Evolutionary conservation across 2,888 invertebrate genomes (phyloP), one percentile per base, ranked within the genome.

Genomic region (Drosophila stalkeri): DNA sequence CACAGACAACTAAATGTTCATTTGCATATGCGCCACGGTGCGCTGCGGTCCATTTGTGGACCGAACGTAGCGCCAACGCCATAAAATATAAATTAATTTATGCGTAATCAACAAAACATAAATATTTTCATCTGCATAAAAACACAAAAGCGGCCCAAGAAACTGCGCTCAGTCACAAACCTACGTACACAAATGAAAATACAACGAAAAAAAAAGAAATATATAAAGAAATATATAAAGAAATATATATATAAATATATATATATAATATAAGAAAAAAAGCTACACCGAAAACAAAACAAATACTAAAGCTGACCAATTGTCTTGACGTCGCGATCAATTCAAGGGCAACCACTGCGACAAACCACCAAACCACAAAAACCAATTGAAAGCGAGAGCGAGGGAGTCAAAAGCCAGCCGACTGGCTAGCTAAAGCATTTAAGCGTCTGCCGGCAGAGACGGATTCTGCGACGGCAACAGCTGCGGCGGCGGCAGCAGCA

Each of bases 51-150:
- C 85, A 86, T 86, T 90, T 88, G 89, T 90, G 90, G 83, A 81
- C 73, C 80, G 71, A 87, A 89, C 74, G 71, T 75, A 90, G 83
- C 86, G 82, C 86, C 90, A 88, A 90, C 90, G 90, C 90, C 81
- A 87, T 87, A 90, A 87, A 87, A 87, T 87, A 87, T 87, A 87
- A 90, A 87, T 87, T 87, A 87, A 87, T 90, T 87, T 87, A 87
- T 87, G 86, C 86, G 86, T 86, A 90, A 87, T 87, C 90, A 87
- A 90, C 86, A 90, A 90, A 90, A 90, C 84, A 90, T 89, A 87
- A 87, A 87, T 87, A 87, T 90, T 87, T 90, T 89, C 90, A 87
- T 90, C 90, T 87, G 86, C 86, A 87, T 87, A 87, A 90, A 86
- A 89, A 71, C 81, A 89, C 89, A 86, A 76, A 89, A 89, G 78